Conservation (phyloP, 2,888 invertebrate genomes). For the Calephelis perditalis region DNA sequence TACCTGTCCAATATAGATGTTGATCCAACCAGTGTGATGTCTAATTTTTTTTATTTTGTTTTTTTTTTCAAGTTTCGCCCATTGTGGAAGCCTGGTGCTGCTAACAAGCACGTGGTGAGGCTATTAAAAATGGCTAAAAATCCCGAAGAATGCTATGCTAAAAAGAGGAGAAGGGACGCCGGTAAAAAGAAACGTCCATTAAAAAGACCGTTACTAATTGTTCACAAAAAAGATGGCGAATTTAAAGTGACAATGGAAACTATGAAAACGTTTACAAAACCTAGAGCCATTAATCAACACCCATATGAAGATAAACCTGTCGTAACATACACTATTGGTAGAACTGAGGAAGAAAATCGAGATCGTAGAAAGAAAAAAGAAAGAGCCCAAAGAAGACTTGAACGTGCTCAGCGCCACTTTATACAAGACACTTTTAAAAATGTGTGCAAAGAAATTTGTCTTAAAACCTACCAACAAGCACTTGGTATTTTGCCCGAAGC, state of each 20-base stretch:
- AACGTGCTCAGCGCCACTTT: constrained; percentile 58
- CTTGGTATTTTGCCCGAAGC: constrained; percentile 55
- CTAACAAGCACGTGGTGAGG: constrained; percentile 57
- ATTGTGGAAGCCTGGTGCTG: constrained; percentile 65
- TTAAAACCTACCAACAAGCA: constrained; percentile 68
- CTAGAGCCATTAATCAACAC: constrained; percentile 53
- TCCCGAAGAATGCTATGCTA: constrained; percentile 49
- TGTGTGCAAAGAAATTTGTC: constrained; percentile 64
- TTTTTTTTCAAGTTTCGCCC: constrained; percentile 62
- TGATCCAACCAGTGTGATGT: no score
- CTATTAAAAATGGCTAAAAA: constrained; percentile 56
- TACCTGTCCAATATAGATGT: no score
- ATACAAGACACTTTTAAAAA: constrained; percentile 62
- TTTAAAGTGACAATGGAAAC: constrained; percentile 67
- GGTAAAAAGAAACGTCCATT: constrained; percentile 47
- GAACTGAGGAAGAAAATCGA: constrained; percentile 63
- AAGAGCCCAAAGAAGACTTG: constrained; percentile 53
- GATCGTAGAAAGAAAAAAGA: constrained; percentile 55
- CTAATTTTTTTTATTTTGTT: constrained; percentile 30
- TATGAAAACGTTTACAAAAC: constrained; percentile 54
- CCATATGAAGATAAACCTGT: constrained; percentile 67
- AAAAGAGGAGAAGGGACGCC: constrained; percentile 51
- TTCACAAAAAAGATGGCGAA: constrained; percentile 65
- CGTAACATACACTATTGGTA: constrained; percentile 58
- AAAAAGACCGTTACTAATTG: constrained; percentile 56